Evolutionary conservation across 2,888 invertebrate species (phyloP).

Genomic region (Muschampia plurimacula): DNA sequence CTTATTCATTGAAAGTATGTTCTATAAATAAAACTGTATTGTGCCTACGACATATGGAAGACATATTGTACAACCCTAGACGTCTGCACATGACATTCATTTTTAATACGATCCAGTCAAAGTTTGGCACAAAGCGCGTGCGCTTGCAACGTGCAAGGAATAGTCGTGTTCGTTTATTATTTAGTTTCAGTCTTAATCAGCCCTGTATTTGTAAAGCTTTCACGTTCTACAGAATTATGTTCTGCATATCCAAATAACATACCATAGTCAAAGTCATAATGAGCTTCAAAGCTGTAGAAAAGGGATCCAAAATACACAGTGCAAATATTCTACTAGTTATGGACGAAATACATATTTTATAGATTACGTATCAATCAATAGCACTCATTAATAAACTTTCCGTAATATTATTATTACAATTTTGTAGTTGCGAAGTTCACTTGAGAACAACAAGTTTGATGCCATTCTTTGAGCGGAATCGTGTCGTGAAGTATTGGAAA

Average conservation of each 20-base stretch:
- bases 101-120: conserved; percentile 70
- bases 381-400: neutral
- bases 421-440: conserved; percentile 42
- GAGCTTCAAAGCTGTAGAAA: neutral
- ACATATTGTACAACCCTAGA: conserved; percentile 42
- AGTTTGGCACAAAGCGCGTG: conserved; percentile 67
- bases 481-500: conserved; percentile 58
- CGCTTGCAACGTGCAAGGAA: conserved; percentile 63
- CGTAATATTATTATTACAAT: neutral
- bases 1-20: too few relatives aligned
- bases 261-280: neutral
- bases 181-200: conserved; percentile 46
- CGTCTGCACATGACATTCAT: conserved; percentile 62
- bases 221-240: conserved; percentile 27
- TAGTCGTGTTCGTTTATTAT: conserved; percentile 54
- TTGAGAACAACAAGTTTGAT: conserved; percentile 52
- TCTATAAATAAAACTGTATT: too few relatives aligned
- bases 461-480: conserved; percentile 39
- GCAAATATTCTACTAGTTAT: neutral
- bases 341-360: too few relatives aligned
- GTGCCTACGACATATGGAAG: too few relatives aligned
- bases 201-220: conserved; percentile 34
- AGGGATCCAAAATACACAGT: neutral
- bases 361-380: neutral
- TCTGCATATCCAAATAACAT: conserved; percentile 20